Evolutionary conservation across 2,888 invertebrate species (phyloP), one percentile per base, ranked within the genome.

Genomic region (Altica lythri): DNA sequence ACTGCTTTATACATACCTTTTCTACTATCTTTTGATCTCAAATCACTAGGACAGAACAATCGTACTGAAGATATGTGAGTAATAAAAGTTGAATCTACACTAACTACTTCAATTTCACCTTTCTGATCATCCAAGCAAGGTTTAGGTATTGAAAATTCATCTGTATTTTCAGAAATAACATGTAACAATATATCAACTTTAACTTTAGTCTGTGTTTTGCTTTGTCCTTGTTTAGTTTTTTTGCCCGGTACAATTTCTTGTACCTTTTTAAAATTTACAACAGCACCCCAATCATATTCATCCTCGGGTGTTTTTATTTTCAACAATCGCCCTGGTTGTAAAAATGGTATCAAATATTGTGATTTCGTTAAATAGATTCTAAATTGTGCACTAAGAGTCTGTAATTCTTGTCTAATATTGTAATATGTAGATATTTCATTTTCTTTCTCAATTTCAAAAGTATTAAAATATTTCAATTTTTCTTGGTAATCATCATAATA

Each of bases 221-320:
- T 74, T 59, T 67, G 68, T 4, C 61, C 61, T 46, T 64, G 68
- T 37, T 63, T 63, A 29, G 64, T 60, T 52, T 65, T 68, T 12
- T 59, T 56, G 1, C 60, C 56, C 25, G 57, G 61, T 42, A 74
- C 67, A 8, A 65, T 59, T 45, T 64, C 66, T 16, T 60, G 62
- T 2, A 72, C 68, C 62, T 76, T 77, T 68, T 90, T 89, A 72
- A 93, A 95, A 77, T 95, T 95, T 1, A 99, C 85, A 46, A 99
- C 87, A 40, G 94, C 90, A 8, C 96, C 96, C 98, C 99, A 99
- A 67, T 95, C 97, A 75, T 94, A 98, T 69, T 92, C 90, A 62
- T 89, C 83, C 25, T 85, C 86, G 35, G 88, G 89, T 63, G 89
- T 89, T 77, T 91, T 89, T 2, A 92, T 83, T 79, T 94, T 92